Evolutionary conservation across 2,888 invertebrate genomes (phyloP), one percentile per base, ranked within the genome.

Genomic region (Tenthredo amoena): DNA sequence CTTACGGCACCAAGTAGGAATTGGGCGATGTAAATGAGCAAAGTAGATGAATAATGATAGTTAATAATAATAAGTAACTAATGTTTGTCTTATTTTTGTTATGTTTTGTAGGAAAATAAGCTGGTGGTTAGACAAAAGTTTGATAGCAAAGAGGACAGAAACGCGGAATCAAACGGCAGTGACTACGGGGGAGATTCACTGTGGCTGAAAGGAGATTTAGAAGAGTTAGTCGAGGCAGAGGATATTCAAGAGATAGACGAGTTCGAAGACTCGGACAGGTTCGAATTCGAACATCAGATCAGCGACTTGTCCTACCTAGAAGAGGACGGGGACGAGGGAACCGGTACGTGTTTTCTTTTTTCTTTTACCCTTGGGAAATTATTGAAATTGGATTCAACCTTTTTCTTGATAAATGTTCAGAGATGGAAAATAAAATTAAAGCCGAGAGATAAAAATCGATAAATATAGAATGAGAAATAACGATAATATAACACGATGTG

Each of bases 131-230:
- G 71, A 47, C 85, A 87, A 85, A 82, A 83, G 85, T 82, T 87
- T 84, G 76, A 87, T 85, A 87, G 72, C 86, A 88, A 86, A 86
- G 86, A 85, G 12, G 76, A 65, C 26, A 31, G 34, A 4, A 76
- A 43, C 31, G 21, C 21, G 7, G 79, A 68, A 68, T 85, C 68
- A 18, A 79, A 76, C 86, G 87, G 86, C 77, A 88, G 87, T 85
- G 87, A 88, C 87, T 87, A 87, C 86, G 86, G 86, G 87, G 88
- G 86, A 84, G 87, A 88, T 88, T 89, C 88, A 85, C 87, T 88
- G 85, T 90, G 89, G 89, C 88, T 87, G 86, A 87, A 88, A 85
- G 88, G 87, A 87, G 88, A 89, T 87, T 87, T 88, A 86, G 88
- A 88, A 86, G 88, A 88, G 85, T 87, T 88, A 86, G 87, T 87